These are phyloP conservation scores for Rhinogobius similis DNA, from an alignment of 2,113 vertebrate genomes.

Conservation along the genomic window DNA sequence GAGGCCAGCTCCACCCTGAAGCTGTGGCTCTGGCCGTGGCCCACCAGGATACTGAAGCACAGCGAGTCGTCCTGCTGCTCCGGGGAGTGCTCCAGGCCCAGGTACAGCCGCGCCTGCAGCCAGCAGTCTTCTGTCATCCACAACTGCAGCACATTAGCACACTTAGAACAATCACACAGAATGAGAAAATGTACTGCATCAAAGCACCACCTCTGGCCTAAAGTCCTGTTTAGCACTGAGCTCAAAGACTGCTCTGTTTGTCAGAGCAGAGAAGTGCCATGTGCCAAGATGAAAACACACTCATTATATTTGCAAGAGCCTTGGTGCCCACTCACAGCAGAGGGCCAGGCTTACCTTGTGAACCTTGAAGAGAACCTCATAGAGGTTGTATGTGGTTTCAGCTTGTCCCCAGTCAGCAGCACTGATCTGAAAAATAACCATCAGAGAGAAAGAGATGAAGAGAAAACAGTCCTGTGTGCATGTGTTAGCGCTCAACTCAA, in stretches of 20 bases:
- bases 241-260: conserved; percentile 5
- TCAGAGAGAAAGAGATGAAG: conserved; percentile 29
- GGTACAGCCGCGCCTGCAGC: conserved; percentile 85
- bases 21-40: conserved; percentile 85
- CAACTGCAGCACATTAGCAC: conserved; percentile 77
- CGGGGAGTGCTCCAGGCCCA: conserved; percentile 84
- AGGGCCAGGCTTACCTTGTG: conserved; percentile 84
- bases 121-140: conserved; percentile 89
- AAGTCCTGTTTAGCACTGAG: neutral
- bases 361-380: conserved; percentile 96
- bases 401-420: conserved; percentile 87
- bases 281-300: conserved; percentile 14
- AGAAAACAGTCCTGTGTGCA: conserved; percentile 24
- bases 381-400: conserved; percentile 91
- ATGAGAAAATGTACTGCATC: neutral
- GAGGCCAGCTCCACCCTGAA: conserved; percentile 87
- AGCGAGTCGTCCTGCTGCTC: conserved; percentile 84
- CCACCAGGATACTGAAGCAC: conserved; percentile 88
- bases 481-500: conserved; percentile 21
- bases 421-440: conserved; percentile 79
- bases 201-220: conserved; percentile 4
- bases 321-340: conserved; percentile 19
- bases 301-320: conserved; percentile 22
- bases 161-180: neutral
- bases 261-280: neutral